Conservation (phyloP, 2,113 vertebrate species). For the Myrmecobius fasciatus region DNA sequence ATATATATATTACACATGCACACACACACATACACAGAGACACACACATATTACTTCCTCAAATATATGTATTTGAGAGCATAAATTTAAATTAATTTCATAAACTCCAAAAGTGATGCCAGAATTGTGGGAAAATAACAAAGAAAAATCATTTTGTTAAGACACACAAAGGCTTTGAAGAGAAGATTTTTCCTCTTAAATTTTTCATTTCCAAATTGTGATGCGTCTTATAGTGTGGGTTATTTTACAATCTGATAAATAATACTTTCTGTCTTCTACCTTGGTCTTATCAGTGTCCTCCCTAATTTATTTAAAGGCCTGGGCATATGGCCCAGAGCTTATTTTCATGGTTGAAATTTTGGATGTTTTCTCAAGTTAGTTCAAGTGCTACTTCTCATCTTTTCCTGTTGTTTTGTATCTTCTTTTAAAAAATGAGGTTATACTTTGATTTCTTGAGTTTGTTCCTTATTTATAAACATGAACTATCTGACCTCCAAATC, state of each 20-base stretch:
- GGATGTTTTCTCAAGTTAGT: background rate
- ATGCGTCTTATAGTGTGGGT: background rate
- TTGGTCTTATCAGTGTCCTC: background rate
- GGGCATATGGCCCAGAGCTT: background rate
- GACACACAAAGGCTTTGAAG: background rate
- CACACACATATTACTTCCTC: no score
- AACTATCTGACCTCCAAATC: slow-evolving; percentile 42
- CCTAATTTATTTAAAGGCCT: background rate
- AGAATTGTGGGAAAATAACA: background rate
- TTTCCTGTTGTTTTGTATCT: background rate
- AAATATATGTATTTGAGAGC: background rate
- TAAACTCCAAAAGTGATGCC: background rate
- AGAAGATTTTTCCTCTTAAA: background rate
- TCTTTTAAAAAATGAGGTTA: background rate
- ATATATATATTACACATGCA: no score
- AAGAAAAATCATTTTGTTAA: background rate
- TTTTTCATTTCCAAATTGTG: background rate
- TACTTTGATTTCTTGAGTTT: slow-evolving; percentile 37
- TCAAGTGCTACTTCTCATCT: background rate
- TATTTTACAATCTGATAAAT: background rate
- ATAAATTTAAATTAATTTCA: background rate
- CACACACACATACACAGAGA: no score
- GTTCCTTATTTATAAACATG: slow-evolving; percentile 56
- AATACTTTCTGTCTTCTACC: background rate
- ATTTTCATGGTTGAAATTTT: background rate